phyloP scores from a whole-genome alignment of 2,888 invertebrate genomes.

The Leistus spinibarbis region DNA sequence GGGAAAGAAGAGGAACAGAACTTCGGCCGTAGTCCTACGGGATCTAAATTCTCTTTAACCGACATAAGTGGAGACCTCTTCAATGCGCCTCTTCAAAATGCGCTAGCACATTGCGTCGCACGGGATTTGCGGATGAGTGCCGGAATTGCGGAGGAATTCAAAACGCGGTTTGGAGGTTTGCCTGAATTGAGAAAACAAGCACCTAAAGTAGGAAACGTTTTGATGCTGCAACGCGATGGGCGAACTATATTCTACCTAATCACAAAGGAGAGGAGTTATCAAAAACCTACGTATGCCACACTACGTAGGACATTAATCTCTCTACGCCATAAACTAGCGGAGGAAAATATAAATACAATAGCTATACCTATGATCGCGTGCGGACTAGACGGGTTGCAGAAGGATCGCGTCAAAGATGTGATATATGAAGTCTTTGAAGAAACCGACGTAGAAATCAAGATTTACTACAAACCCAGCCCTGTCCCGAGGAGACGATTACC shows the following conservation, averaged over 20 bases:
- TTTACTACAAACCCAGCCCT: slow-evolving; percentile 46
- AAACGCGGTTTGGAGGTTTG: slow-evolving; percentile 18
- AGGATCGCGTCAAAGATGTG: slow-evolving; percentile 59
- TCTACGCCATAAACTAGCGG: slow-evolving; percentile 33
- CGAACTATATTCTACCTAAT: slow-evolving; percentile 60
- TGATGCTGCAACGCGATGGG: slow-evolving; percentile 52
- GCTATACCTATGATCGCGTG: slow-evolving; percentile 66
- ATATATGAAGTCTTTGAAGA: slow-evolving; percentile 57
- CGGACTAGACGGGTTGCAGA: slow-evolving; percentile 64
- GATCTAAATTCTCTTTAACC: not conserved
- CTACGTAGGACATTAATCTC: not conserved
- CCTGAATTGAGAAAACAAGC: slow-evolving; percentile 36
- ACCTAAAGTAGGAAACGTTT: slow-evolving; percentile 51
- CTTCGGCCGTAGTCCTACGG: not conserved
- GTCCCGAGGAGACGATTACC: not conserved
- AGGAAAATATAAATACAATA: slow-evolving; percentile 56
- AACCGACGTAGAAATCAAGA: slow-evolving; percentile 53
- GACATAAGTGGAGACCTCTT: slow-evolving; percentile 54
- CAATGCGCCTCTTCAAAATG: slow-evolving; percentile 53
- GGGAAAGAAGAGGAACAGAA: not conserved
- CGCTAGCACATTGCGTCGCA: slow-evolving; percentile 59
- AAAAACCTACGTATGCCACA: slow-evolving; percentile 55
- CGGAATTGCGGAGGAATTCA: slow-evolving; percentile 56
- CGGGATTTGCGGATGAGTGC: slow-evolving; percentile 58
- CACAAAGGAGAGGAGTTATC: slow-evolving; percentile 58